Conservation (phyloP, 1,140 invertebrate genomes). For the Myzus persicae region DNA sequence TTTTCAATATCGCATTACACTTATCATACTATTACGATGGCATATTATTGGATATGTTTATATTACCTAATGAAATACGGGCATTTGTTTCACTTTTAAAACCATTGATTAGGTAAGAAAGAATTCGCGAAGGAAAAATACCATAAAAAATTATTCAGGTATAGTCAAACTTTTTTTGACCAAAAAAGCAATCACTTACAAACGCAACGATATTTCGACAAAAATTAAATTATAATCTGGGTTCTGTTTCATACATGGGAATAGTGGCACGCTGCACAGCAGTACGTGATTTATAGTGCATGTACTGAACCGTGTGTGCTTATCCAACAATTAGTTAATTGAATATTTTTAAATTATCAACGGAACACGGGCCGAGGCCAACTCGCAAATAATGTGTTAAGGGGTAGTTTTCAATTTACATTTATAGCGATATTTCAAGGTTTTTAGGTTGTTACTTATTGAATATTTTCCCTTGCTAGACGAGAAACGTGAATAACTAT, state of each 20-base stretch:
- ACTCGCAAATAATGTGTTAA: background rate
- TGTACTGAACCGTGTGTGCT: background rate
- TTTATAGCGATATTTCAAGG: background rate
- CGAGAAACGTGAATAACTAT: background rate
- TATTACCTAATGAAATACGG: background rate
- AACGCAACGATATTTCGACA: background rate
- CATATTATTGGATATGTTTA: background rate
- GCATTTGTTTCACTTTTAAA: background rate
- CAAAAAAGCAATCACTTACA: background rate
- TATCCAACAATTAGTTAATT: conserved; percentile 7
- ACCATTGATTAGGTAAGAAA: background rate
- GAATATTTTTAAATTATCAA: conserved; percentile 30
- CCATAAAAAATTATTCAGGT: background rate
- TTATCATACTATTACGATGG: background rate
- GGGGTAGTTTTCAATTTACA: background rate
- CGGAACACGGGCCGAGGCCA: background rate
- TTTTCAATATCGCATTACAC: background rate
- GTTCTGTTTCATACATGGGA: background rate
- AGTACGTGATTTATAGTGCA: background rate
- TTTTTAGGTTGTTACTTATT: background rate
- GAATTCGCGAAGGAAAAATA: background rate
- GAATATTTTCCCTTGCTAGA: background rate
- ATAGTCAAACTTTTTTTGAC: background rate
- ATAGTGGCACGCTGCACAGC: background rate
- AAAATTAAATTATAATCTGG: background rate